Conservation (phyloP, 2,797 vertebrate species). For the Chaunax sp. region DNA sequence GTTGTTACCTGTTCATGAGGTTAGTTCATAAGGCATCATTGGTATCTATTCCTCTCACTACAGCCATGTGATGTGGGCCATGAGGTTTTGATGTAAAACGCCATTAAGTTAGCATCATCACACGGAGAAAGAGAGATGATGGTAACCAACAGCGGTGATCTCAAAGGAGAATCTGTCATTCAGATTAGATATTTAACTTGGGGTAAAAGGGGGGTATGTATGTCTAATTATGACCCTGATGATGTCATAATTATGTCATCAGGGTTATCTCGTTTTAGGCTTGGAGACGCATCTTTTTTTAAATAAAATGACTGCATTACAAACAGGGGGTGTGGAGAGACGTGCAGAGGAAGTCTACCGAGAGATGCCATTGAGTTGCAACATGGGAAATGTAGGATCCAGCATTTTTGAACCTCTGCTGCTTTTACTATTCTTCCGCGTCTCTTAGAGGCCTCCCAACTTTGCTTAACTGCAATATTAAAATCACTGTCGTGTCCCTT, state of each 20-base stretch:
- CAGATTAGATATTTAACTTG: slow-evolving; percentile 8
- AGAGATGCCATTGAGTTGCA: slow-evolving; percentile 6
- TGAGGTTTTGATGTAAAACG: slow-evolving; percentile 34
- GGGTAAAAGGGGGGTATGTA: too few species aligned
- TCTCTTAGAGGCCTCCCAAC: slow-evolving; percentile 10
- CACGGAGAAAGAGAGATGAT: slow-evolving; percentile 41
- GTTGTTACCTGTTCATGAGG: slow-evolving; percentile 46
- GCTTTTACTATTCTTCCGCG: too few species aligned
- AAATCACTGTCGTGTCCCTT: slow-evolving; percentile 56
- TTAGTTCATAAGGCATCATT: slow-evolving; percentile 69
- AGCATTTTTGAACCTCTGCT: slow-evolving; percentile 7
- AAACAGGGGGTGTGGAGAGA: not conserved
- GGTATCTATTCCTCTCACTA: slow-evolving; percentile 54
- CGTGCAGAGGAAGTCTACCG: not conserved
- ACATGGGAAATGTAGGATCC: slow-evolving; percentile 24
- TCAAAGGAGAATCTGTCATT: slow-evolving; percentile 32
- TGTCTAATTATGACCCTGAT: too few species aligned
- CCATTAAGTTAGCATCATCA: slow-evolving; percentile 41
- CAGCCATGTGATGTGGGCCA: slow-evolving; percentile 32
- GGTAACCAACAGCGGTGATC: slow-evolving; percentile 45
- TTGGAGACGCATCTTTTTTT: not conserved
- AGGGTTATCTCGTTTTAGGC: not conserved
- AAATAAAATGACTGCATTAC: not conserved
- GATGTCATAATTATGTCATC: slow-evolving; percentile 2
- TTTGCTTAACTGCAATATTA: not conserved